Conservation (phyloP, 2,797 vertebrate species). For the Dicrostonyx torquatus region DNA sequence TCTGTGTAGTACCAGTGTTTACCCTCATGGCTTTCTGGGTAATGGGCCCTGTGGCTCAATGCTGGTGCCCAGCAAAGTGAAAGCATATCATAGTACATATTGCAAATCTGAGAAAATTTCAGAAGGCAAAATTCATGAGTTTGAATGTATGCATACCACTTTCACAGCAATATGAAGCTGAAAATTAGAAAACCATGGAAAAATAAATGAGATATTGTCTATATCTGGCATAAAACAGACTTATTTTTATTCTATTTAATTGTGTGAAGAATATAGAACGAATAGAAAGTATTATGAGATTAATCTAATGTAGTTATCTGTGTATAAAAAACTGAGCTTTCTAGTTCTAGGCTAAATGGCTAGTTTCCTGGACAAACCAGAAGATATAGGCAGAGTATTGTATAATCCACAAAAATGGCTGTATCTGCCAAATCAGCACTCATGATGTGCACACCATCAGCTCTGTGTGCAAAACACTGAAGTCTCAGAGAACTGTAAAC, state of each 20-base stretch:
- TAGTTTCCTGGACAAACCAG: background rate
- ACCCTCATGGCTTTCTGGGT: background rate
- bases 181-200: background rate
- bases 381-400: background rate
- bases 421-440: background rate
- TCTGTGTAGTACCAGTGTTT: background rate
- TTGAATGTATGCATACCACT: background rate
- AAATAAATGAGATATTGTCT: background rate
- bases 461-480: accelerated
- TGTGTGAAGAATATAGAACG: background rate
- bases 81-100: background rate
- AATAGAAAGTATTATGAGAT: background rate
- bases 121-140: background rate
- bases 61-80: background rate
- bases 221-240: background rate
- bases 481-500: background rate
- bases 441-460: accelerated
- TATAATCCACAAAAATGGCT: background rate
- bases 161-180: background rate
- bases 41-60: background rate
- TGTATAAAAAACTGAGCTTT: background rate
- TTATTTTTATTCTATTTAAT: background rate
- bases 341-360: background rate
- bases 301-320: background rate
- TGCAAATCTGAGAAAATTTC: background rate